A percentile compares a stretch with the other conserved stretches of the same genome.
Evolutionary conservation across 2,113 vertebrate genomes (phyloP).

Genomic region (Macquaria australasica): DNA sequence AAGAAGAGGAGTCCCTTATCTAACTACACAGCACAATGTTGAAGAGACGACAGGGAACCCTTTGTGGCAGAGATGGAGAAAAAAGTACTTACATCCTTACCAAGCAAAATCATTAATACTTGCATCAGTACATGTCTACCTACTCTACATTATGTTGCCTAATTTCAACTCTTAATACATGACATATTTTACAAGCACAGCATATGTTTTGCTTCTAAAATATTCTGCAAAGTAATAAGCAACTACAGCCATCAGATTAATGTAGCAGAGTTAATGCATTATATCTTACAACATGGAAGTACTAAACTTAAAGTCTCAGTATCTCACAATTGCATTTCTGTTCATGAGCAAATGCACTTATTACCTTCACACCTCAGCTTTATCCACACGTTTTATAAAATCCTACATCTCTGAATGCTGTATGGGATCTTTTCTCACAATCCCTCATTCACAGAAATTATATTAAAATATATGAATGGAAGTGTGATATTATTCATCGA

Average conservation of each 20-base stretch:
- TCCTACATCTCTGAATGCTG: slow-evolving; percentile 10
- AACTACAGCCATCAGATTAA: neutral
- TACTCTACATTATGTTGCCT: neutral
- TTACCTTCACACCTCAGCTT: slow-evolving; percentile 26
- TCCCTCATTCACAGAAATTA: slow-evolving; percentile 31
- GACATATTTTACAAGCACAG: no score
- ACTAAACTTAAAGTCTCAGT: neutral
- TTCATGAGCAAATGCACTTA: slow-evolving; percentile 17
- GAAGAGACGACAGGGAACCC: no score
- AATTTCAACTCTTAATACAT: neutral
- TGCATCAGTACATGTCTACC: neutral
- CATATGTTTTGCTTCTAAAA: neutral
- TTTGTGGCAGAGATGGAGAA: no score
- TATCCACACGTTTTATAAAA: slow-evolving; percentile 22
- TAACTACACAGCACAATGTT: no score
- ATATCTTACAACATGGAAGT: neutral
- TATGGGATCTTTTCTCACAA: slow-evolving; percentile 5
- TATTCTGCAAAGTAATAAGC: neutral
- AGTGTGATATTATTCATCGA: slow-evolving; percentile 58
- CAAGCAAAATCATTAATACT: no score
- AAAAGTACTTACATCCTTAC: no score
- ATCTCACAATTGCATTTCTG: neutral
- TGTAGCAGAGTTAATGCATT: neutral
- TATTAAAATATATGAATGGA: slow-evolving; percentile 47
- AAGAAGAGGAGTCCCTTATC: no score